These are phyloP conservation scores for Eupithecia subumbrata DNA, from an alignment of 2,888 invertebrate species.

Conservation along the genomic window DNA sequence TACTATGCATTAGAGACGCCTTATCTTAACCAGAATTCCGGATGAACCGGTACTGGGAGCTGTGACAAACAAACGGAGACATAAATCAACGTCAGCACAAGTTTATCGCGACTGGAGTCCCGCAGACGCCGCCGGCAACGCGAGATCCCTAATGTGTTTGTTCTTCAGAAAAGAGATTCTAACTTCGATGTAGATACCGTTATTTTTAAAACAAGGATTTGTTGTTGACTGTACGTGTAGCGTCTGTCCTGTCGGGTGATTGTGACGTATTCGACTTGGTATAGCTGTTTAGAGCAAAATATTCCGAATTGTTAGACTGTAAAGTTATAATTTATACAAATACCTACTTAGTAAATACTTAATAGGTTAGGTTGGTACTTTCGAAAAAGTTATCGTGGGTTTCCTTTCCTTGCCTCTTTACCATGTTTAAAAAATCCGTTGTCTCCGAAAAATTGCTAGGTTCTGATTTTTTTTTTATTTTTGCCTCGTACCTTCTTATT, in stretches of 20 bases:
- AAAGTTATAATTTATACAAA: neutral
- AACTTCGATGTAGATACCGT: slow-evolving; percentile 56
- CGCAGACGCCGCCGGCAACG: slow-evolving; percentile 38
- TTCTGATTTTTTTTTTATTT: neutral
- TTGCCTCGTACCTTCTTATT: neutral
- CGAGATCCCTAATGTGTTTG: slow-evolving; percentile 75
- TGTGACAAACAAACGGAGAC: slow-evolving; percentile 79
- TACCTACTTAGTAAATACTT: too few species aligned
- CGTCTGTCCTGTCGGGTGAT: neutral
- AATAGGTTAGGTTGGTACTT: too few species aligned
- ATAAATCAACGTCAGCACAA: slow-evolving; percentile 81
- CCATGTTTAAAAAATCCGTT: neutral
- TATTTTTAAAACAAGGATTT: slow-evolving; percentile 25
- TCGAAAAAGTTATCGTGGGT: neutral
- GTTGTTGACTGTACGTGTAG: neutral
- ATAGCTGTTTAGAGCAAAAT: neutral
- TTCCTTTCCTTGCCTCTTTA: neutral
- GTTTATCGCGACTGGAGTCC: slow-evolving; percentile 72
- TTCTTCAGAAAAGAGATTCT: slow-evolving; percentile 60
- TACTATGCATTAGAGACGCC: slow-evolving; percentile 69
- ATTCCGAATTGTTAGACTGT: neutral
- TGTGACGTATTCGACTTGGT: neutral
- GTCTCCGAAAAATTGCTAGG: neutral
- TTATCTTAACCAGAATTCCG: slow-evolving; percentile 72
- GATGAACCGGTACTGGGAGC: slow-evolving; percentile 65